Base-by-base conservation (phyloP, 2,797 vertebrate genomes). In the Gallinago solitaria region DNA sequence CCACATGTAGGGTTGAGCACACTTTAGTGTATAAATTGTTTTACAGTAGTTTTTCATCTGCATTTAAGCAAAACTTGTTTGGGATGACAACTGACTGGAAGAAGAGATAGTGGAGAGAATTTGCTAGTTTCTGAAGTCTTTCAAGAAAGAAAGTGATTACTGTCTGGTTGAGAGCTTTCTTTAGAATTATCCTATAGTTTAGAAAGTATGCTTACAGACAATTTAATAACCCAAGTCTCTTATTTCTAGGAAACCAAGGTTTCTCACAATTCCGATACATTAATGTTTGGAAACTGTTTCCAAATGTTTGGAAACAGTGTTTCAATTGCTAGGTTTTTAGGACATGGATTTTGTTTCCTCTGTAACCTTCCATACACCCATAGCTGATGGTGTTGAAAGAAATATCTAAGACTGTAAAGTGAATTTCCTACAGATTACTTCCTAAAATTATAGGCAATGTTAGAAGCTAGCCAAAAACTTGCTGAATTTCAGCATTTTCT, bases 1-100 rank as follows among this genome's bases (percentile, higher is more conserved):
- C 24, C 2, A 23, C 10, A 18, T 13, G 7, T 59, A 6, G 25
- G 2, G 1, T 3, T 68, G 39, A 64, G 18, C 9, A 1, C 9
- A 20, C 27, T 59, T 89, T 30, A 28, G 24, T 19, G 9, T 43
- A 57, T 24, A 74, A 74, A 43, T 51, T 81, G 27, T 84, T 89
- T 47, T 37, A 43, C 4, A 9, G 0, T 47, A 37, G 39, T 68
- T 75, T 83, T 75, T 24, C 11, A 11, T 57, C 59, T 80, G 12
- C 25, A 2, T 65, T 92, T 74, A 57, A 74, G 33, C 20, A 67
- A 68, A 41, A 57, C 28, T 82, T 75, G 39, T 45, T 16, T 71
- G 37, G 24, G 24, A 10, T 74, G 24, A 17, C 54, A 67, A 24
- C 65, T 83, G 57, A n/a, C 24, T 70, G 45, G 39, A 54, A 59